Conservation (phyloP, 2,113 vertebrate species). For the Merops nubicus region DNA sequence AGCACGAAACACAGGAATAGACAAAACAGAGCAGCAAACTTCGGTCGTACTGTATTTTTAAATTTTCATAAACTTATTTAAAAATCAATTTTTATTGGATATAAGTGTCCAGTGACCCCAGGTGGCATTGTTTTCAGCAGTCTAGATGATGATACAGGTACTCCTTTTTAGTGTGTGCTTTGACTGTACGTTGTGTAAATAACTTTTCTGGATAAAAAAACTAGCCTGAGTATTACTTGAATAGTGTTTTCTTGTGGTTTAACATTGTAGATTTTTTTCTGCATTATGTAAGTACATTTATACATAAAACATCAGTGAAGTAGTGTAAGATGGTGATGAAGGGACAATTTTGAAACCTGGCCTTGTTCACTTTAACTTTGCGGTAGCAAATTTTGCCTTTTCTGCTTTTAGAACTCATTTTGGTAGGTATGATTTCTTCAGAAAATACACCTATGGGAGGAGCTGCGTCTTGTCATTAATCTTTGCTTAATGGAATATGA, state of each 20-base stretch:
- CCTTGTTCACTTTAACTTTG: background rate
- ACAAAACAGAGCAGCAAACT: background rate
- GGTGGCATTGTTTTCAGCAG: background rate
- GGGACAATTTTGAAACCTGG: background rate
- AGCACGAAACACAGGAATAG: background rate
- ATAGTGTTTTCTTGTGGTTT: background rate
- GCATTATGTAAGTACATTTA: background rate
- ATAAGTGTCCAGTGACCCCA: background rate
- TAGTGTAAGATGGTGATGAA: background rate
- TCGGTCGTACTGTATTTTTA: background rate
- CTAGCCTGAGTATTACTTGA: background rate
- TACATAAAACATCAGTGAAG: background rate
- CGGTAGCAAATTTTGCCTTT: background rate
- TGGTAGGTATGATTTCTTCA: background rate
- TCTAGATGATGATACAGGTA: background rate
- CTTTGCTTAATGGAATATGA: background rate
- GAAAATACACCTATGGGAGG: background rate
- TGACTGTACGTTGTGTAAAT: background rate
- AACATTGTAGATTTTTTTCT: background rate
- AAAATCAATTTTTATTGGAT: background rate
- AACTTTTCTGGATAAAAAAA: background rate
- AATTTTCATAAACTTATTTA: background rate
- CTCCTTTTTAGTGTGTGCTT: background rate
- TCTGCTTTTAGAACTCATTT: background rate
- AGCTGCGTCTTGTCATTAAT: background rate